These are phyloP conservation scores for Boulengeromyrus knoepffleri DNA, from an alignment of 2,113 vertebrate genomes.

Conservation along the genomic window DNA sequence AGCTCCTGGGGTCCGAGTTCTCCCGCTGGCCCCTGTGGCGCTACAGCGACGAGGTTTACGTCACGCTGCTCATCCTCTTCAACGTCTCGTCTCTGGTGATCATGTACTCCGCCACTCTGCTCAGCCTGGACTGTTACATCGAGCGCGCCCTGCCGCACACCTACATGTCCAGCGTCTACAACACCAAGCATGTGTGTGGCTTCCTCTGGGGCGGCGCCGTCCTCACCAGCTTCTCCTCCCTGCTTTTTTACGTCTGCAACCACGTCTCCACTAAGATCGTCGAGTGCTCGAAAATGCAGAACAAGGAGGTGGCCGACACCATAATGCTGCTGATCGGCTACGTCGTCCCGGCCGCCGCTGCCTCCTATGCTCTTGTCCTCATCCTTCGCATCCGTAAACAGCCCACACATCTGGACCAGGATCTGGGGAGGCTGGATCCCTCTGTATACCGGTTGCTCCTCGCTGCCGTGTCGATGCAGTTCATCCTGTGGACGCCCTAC, in stretches of 20 bases:
- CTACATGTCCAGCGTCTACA: conserved; percentile 95
- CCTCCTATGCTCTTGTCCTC: conserved; percentile 76
- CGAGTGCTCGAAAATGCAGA: conserved; percentile 92
- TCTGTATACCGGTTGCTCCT: conserved; percentile 83
- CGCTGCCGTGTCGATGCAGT: conserved; percentile 82
- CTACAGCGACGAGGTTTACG: conserved; percentile 76
- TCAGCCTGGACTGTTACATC: conserved; percentile 93
- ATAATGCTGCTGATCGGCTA: conserved; percentile 92
- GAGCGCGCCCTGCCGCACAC: conserved; percentile 88
- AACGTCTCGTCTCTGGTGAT: conserved; percentile 85
- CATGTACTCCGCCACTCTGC: conserved; percentile 90
- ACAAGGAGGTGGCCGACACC: conserved; percentile 81
- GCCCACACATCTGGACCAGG: conserved; percentile 82
- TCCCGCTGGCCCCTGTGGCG: conserved; percentile 81
- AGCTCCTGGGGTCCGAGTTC: conserved; percentile 77
- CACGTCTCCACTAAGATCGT: conserved; percentile 83
- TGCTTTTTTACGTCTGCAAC: conserved; percentile 92
- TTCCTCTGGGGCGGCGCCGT: conserved; percentile 96
- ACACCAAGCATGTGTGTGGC: conserved; percentile 89
- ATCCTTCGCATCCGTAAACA: conserved; percentile 82
- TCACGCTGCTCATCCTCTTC: conserved; percentile 89
- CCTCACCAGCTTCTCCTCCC: conserved; percentile 91
- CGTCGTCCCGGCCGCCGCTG: conserved; percentile 76
- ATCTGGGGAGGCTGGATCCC: conserved; percentile 75
- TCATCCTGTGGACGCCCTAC: conserved; percentile 87